Percentiles rank a stretch among this genome's conserved stretches.
phyloP scores from a whole-genome alignment of 1,140 invertebrate species.

The Hycleus cichorii region DNA sequence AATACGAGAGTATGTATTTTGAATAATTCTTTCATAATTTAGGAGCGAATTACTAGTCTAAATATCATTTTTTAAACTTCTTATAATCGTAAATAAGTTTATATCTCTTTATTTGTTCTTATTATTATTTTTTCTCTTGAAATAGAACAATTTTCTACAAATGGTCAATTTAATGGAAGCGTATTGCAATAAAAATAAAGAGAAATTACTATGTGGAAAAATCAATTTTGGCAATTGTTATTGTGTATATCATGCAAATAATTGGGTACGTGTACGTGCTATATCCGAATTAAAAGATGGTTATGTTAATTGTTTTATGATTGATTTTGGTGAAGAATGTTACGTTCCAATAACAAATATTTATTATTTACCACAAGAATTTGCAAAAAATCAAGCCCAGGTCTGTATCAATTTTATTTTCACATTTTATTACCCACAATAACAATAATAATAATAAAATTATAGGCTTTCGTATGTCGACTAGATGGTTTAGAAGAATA shows the following conservation, averaged over 20 bases:
- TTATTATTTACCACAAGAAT: conserved; percentile 48
- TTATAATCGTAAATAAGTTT: too few relatives aligned
- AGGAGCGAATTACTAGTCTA: too few relatives aligned
- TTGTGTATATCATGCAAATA: conserved; percentile 48
- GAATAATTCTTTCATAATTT: too few relatives aligned
- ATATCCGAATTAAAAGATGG: conserved; percentile 39
- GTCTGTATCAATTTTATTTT: conserved; percentile 1
- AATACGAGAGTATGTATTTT: too few relatives aligned
- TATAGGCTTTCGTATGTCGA: conserved; percentile 49
- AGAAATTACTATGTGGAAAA: background rate
- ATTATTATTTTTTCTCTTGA: too few relatives aligned
- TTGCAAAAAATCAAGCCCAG: conserved; percentile 50
- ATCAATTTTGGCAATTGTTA: conserved; percentile 46
- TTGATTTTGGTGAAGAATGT: conserved; percentile 56
- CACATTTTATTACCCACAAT: conserved; percentile 31
- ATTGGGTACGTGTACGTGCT: conserved; percentile 54
- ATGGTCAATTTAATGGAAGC: too few relatives aligned
- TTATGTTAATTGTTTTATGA: conserved; percentile 50
- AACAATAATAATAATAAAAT: background rate
- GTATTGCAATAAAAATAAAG: background rate
- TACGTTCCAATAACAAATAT: conserved; percentile 43
- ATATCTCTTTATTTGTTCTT: too few relatives aligned
- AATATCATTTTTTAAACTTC: too few relatives aligned
- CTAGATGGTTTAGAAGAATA: conserved; percentile 53
- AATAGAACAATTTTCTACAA: too few relatives aligned